phyloP scores from a whole-genome alignment of 2,797 vertebrate species.

The Etheostoma perlongum region DNA sequence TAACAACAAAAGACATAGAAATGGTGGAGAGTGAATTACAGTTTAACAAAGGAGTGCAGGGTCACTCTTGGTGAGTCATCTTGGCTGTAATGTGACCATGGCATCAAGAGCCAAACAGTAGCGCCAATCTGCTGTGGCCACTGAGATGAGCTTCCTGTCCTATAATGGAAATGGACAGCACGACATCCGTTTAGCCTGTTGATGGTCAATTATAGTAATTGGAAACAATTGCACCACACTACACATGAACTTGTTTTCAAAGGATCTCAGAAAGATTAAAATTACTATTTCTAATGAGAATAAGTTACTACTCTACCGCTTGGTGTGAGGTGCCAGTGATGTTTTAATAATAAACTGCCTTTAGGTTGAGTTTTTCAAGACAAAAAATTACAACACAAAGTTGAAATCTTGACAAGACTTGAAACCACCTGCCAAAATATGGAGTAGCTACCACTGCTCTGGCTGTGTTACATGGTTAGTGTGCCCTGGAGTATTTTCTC shows the following conservation, averaged over 20 bases:
- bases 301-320: not conserved
- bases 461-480: slow-evolving; percentile 28
- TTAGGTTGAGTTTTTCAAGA: slow-evolving; percentile 28
- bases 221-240: not conserved
- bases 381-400: slow-evolving; percentile 37
- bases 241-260: not conserved
- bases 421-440: slow-evolving; percentile 64
- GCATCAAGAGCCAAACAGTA: slow-evolving; percentile 42
- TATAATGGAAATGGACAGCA: not conserved
- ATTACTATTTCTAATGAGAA: not conserved
- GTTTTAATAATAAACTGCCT: slow-evolving; percentile 26
- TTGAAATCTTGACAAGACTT: slow-evolving; percentile 44
- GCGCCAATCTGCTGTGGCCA: slow-evolving; percentile 6
- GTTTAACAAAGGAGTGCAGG: slow-evolving; percentile 51
- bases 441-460: slow-evolving; percentile 45
- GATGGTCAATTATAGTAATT: not conserved
- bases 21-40: slow-evolving; percentile 25
- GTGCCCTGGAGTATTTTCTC: slow-evolving; percentile 43
- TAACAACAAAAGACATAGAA: slow-evolving; percentile 54
- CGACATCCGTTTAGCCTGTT: not conserved
- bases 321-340: not conserved
- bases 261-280: not conserved
- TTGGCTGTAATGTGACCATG: slow-evolving; percentile 26
- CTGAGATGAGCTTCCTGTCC: slow-evolving; percentile 38
- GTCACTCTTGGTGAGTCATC: slow-evolving; percentile 42